phyloP scores from a whole-genome alignment of 2,797 vertebrate genomes.

The Telmatherina bonti region DNA sequence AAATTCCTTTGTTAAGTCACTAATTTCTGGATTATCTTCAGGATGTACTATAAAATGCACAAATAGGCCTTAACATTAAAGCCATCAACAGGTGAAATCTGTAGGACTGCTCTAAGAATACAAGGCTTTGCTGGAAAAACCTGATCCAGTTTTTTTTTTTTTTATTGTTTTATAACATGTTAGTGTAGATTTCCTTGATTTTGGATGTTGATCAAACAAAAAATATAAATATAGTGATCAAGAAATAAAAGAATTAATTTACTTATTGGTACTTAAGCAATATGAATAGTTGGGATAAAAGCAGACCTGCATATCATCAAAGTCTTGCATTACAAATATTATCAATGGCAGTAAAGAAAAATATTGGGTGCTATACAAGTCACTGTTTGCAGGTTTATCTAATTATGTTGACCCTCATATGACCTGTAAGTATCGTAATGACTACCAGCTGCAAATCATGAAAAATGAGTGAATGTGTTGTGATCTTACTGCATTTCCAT shows the following conservation, averaged over 20 bases:
- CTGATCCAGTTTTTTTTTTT: too few relatives aligned
- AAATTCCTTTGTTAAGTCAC: not conserved
- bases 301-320: not conserved
- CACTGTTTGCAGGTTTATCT: not conserved
- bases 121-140: not conserved
- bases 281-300: too few relatives aligned
- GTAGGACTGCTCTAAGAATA: not conserved
- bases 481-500: constrained; percentile 83
- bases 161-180: too few relatives aligned
- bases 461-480: not conserved
- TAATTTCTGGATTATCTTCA: not conserved
- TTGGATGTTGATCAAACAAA: too few relatives aligned
- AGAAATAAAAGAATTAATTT: too few relatives aligned
- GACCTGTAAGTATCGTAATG: too few relatives aligned
- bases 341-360: not conserved
- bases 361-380: not conserved
- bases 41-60: constrained; percentile 4
- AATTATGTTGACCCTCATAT: not conserved
- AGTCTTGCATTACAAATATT: not conserved
- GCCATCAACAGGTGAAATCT: not conserved
- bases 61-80: not conserved
- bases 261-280: too few relatives aligned
- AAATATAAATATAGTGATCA: too few relatives aligned
- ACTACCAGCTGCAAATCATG: not conserved
- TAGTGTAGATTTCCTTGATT: too few relatives aligned